Evolutionary conservation across 2,113 vertebrate species (phyloP).

Genomic region (Nycticorax nycticorax): DNA sequence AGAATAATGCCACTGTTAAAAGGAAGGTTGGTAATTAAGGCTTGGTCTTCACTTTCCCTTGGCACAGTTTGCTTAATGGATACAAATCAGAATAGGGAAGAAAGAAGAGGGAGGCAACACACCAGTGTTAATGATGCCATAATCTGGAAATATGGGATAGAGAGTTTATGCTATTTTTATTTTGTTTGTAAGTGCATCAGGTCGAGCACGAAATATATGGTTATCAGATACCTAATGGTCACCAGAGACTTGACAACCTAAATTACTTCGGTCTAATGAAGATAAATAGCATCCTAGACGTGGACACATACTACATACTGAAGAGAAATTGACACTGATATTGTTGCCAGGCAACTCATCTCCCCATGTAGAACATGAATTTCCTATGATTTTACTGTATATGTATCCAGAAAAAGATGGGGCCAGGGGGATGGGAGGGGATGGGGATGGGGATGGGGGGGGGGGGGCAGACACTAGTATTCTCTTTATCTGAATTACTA

Average conservation of each 20-base stretch:
- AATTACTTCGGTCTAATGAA: constrained; percentile 77
- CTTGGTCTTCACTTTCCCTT: neutral
- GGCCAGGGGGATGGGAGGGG: too few relatives aligned
- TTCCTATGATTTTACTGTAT: constrained; percentile 4
- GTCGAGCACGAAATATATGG: constrained; percentile 55
- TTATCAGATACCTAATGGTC: constrained; percentile 67
- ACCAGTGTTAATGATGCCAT: neutral
- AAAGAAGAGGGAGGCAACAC: neutral
- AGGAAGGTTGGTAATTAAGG: neutral
- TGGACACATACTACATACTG: constrained; percentile 5
- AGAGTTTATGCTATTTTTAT: constrained; percentile 17
- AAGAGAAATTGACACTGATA: constrained; percentile 63
- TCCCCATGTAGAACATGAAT: constrained; percentile 9
- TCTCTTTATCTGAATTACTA: neutral
- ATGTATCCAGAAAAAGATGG: neutral
- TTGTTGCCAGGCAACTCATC: constrained; percentile 80
- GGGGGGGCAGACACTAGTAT: neutral
- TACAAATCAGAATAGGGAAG: neutral
- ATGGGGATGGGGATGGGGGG: rapidly evolving
- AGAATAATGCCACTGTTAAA: neutral
- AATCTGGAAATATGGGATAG: neutral
- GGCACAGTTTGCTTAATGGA: neutral
- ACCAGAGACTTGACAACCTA: constrained; percentile 70
- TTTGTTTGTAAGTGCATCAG: constrained; percentile 20
- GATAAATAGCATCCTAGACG: constrained; percentile 72